These are phyloP conservation scores for Ormyrus rosae DNA, from an alignment of 2,888 invertebrate species.

Conservation along the genomic window DNA sequence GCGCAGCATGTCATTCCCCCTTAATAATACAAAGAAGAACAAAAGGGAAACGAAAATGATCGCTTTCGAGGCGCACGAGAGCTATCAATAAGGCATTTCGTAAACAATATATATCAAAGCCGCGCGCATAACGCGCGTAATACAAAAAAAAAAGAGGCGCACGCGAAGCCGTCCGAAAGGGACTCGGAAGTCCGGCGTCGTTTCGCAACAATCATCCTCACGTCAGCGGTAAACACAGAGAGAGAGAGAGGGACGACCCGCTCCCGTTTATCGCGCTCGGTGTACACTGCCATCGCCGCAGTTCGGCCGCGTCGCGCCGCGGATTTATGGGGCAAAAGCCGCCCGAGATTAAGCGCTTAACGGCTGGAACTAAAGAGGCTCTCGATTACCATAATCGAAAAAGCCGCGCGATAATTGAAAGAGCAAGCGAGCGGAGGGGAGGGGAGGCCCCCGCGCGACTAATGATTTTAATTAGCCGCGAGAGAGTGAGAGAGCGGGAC, in stretches of 20 bases:
- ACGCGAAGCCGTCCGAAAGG: background rate
- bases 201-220: slow-evolving; percentile 37
- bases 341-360: slow-evolving; percentile 14
- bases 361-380: slow-evolving; percentile 10
- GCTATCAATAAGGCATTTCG: no score
- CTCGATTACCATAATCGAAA: slow-evolving; percentile 11
- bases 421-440: background rate
- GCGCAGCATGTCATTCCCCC: no score
- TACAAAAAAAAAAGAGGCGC: background rate
- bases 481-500: background rate
- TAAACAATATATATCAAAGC: no score
- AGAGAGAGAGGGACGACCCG: background rate
- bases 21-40: no score
- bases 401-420: slow-evolving; percentile 1
- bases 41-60: no score
- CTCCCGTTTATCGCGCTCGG: slow-evolving; percentile 19
- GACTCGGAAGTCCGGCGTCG: slow-evolving; percentile 39
- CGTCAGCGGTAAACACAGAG: background rate
- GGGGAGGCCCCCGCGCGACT: background rate
- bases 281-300: background rate
- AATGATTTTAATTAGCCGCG: slow-evolving; percentile 21
- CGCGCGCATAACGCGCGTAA: no score
- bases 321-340: no score
- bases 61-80: no score
- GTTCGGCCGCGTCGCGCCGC: background rate